Conservation (phyloP, 2,797 vertebrate species). For the Gallinago solitaria region DNA sequence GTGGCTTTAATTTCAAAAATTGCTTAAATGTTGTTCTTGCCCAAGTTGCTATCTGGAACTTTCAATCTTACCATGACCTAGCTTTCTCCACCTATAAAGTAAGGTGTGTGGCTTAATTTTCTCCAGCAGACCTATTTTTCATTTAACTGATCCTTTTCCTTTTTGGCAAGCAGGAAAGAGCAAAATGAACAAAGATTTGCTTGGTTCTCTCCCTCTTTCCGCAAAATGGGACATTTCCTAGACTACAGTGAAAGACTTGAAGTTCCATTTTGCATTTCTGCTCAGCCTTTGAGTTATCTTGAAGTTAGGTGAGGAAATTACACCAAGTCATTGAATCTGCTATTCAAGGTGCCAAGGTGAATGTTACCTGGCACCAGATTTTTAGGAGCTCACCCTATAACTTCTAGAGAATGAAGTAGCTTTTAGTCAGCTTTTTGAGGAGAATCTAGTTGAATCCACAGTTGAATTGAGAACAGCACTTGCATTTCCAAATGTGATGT, state of each 20-base stretch:
- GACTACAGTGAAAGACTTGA: background rate
- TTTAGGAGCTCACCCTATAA: background rate
- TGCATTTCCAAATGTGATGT: background rate
- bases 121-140: background rate
- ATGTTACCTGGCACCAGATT: background rate
- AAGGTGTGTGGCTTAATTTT: background rate
- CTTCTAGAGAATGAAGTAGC: background rate
- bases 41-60: background rate
- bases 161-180: background rate
- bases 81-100: background rate
- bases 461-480: constrained; percentile 25
- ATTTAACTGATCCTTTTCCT: background rate
- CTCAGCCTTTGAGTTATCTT: background rate
- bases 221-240: background rate
- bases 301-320: background rate
- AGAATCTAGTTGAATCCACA: background rate
- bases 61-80: background rate
- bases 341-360: background rate
- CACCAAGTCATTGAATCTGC: background rate
- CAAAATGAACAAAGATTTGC: background rate
- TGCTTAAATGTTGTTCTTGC: background rate
- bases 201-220: background rate
- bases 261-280: background rate
- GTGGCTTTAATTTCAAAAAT: background rate
- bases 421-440: constrained; percentile 18